These are phyloP conservation scores for Megaceryle maxima DNA, from an alignment of 2,113 vertebrate genomes.

Conservation along the genomic window DNA sequence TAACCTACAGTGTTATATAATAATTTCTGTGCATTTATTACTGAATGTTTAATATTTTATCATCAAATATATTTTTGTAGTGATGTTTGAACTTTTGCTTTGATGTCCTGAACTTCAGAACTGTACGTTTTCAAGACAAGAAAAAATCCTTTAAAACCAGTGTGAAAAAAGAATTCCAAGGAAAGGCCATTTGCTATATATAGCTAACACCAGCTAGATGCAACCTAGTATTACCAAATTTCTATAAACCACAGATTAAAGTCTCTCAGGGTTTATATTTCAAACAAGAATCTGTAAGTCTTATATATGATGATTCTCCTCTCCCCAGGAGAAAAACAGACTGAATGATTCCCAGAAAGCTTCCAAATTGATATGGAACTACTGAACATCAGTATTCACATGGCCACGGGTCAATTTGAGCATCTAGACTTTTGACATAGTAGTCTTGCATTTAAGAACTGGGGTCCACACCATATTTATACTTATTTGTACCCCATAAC, in stretches of 20 bases:
- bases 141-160: constrained; percentile 5
- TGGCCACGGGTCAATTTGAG: not conserved
- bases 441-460: not conserved
- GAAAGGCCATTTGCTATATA: not conserved
- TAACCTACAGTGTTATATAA: constrained; percentile 70
- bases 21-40: constrained; percentile 61
- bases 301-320: not conserved
- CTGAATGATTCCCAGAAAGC: not conserved
- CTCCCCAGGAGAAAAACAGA: not conserved
- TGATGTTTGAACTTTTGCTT: constrained; percentile 69
- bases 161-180: constrained; percentile 19
- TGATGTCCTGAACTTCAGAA: constrained; percentile 68
- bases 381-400: not conserved
- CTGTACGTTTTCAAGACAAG: not conserved
- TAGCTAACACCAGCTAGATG: not conserved
- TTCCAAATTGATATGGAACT: not conserved
- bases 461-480: not conserved
- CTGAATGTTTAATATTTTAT: constrained; percentile 66
- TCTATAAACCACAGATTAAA: not conserved
- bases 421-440: not conserved
- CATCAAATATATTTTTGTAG: constrained; percentile 66
- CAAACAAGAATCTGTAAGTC: not conserved
- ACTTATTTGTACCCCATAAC: not conserved
- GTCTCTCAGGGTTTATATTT: not conserved
- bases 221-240: not conserved